Evolutionary conservation across 2,113 vertebrate genomes (phyloP).

Genomic region (Verasper variegatus): DNA sequence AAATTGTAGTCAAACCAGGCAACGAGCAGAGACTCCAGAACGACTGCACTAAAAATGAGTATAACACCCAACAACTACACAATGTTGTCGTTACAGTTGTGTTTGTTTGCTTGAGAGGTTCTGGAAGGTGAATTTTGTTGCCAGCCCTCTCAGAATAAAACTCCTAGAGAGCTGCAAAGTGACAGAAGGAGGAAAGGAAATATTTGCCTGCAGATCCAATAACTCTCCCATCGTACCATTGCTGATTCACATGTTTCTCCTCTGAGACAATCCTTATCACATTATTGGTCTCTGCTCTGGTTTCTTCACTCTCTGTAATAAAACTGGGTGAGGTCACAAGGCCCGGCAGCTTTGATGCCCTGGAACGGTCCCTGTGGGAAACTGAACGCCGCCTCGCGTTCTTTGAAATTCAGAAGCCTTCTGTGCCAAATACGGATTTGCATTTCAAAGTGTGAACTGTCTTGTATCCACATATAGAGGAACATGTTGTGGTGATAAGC

Average conservation of each 20-base stretch:
- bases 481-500: not conserved
- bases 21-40: too few relatives aligned
- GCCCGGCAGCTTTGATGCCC: not conserved
- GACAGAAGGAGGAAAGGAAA: not conserved
- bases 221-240: not conserved
- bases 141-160: not conserved
- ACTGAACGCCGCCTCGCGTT: not conserved
- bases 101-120: too few relatives aligned
- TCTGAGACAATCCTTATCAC: not conserved
- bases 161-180: not conserved
- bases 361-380: slow-evolving; percentile 5
- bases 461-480: not conserved
- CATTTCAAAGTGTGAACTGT: slow-evolving; percentile 22
- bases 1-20: too few relatives aligned
- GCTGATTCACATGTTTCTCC: not conserved
- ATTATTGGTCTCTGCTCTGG: not conserved
- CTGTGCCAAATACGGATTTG: slow-evolving; percentile 19
- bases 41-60: too few relatives aligned
- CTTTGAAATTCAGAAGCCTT: slow-evolving; percentile 30
- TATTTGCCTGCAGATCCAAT: not conserved
- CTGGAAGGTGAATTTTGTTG: not conserved
- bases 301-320: not conserved
- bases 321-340: not conserved
- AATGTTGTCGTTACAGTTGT: not conserved
- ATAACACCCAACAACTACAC: too few relatives aligned